phyloP scores from a whole-genome alignment of 2,888 invertebrate species.

The Cephus spinipes region DNA sequence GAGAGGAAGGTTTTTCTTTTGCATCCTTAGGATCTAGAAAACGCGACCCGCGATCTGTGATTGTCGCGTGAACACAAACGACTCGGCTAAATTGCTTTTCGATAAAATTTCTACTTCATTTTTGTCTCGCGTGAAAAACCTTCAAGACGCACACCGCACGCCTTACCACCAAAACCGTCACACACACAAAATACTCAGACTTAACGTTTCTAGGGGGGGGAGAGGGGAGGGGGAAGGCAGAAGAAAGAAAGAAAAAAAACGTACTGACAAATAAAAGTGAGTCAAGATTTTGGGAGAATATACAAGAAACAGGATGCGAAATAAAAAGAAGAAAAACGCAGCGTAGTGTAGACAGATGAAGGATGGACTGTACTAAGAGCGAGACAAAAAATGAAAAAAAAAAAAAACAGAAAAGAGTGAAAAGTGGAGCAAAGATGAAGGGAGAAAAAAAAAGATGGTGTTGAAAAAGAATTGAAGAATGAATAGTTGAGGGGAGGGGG shows the following conservation, averaged over 20 bases:
- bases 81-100: constrained; percentile 11
- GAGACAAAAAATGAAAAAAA: constrained; percentile 9
- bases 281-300: background rate
- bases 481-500: background rate
- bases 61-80: constrained; percentile 20
- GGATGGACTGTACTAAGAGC: constrained; percentile 12
- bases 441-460: constrained; percentile 14
- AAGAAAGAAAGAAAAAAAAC: background rate
- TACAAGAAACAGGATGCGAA: background rate
- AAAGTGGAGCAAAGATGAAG: constrained; percentile 5
- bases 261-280: background rate
- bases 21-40: too few relatives aligned
- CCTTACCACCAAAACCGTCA: constrained; percentile 4
- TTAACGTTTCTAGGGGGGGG: constrained; percentile 4
- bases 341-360: background rate
- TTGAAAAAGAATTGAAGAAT: constrained; percentile 14
- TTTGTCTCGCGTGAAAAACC: background rate
- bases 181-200: constrained; percentile 2
- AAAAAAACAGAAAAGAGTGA: constrained; percentile 8
- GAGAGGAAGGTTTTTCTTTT: too few relatives aligned
- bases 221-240: too few relatives aligned
- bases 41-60: constrained; percentile 1
- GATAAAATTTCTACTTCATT: background rate
- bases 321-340: background rate
- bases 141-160: background rate